Conservation (phyloP, 1,140 invertebrate species). For the Drosophila lacertosa region DNA sequence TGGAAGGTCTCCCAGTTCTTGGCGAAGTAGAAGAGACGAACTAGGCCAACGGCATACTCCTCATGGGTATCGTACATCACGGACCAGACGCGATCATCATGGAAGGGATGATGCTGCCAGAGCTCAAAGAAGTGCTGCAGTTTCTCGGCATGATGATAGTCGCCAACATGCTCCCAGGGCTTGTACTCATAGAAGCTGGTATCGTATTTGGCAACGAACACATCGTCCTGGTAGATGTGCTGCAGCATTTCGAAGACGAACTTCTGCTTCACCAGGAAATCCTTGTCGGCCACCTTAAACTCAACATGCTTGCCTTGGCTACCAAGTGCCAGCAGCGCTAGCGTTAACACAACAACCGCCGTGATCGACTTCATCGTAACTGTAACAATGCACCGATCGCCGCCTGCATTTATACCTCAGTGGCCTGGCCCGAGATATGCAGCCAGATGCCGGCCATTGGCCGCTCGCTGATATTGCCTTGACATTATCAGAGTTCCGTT, state of each 20-base stretch:
- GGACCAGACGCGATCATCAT: conserved; percentile 86
- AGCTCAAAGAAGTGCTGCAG: conserved; percentile 85
- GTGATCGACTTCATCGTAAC: conserved; percentile 83
- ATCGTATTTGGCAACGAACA: conserved; percentile 84
- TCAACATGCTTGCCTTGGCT: conserved; percentile 84
- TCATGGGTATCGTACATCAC: conserved; percentile 84
- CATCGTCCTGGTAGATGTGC: conserved; percentile 85
- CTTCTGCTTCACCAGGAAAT: conserved; percentile 86
- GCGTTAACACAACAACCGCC: conserved; percentile 64
- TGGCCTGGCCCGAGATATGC: conserved; percentile 12
- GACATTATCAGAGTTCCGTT: conserved; percentile 64
- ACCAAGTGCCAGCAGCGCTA: conserved; percentile 71
- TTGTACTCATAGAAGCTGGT: conserved; percentile 59
- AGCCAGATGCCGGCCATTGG: conserved; percentile 31
- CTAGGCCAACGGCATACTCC: conserved; percentile 85
- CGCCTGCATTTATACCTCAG: conserved; percentile 69
- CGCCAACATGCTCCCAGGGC: conserved; percentile 84
- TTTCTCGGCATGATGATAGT: conserved; percentile 84
- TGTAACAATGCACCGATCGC: conserved; percentile 43
- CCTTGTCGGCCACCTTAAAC: conserved; percentile 85
- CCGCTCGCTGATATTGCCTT: conserved; percentile 53
- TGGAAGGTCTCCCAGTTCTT: conserved; percentile 88
- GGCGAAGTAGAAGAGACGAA: conserved; percentile 86
- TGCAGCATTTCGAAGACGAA: conserved; percentile 85
- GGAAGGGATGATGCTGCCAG: conserved; percentile 85